Conservation (phyloP, 2,113 vertebrate genomes). For the Leucopsar rothschildi region DNA sequence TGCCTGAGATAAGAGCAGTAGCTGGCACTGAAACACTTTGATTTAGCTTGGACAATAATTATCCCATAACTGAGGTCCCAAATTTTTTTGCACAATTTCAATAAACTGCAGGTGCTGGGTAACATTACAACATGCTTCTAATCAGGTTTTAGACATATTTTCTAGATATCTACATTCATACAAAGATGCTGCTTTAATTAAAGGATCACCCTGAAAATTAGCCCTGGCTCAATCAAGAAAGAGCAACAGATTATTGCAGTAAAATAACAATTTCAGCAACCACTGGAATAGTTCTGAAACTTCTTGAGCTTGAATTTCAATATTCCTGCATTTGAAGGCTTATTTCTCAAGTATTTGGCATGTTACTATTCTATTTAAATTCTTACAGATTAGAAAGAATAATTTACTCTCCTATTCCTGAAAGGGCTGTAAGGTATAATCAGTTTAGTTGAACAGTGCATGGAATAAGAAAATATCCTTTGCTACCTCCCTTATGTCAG, state of each 20-base stretch:
- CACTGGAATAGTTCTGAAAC: not conserved
- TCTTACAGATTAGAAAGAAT: not conserved
- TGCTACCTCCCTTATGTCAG: not conserved
- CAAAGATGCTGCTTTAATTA: not conserved
- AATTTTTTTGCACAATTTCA: not conserved
- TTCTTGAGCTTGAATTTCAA: not conserved
- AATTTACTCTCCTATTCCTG: not conserved
- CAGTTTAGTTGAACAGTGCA: not conserved
- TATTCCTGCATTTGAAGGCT: not conserved
- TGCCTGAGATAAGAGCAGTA: not conserved
- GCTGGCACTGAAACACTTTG: not conserved
- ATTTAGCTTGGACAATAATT: not conserved
- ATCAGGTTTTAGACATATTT: not conserved
- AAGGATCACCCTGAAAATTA: not conserved
- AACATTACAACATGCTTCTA: not conserved
- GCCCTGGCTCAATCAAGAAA: not conserved
- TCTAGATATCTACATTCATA: not conserved
- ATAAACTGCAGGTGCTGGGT: not conserved
- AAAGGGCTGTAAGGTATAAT: not conserved
- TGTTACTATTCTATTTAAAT: not conserved
- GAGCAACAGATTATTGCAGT: not conserved
- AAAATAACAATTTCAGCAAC: not conserved
- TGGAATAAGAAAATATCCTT: not conserved
- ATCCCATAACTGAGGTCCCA: accelerated
- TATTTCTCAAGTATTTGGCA: not conserved